Evolutionary conservation across 2,888 invertebrate species (phyloP), one percentile per base, ranked within the genome.

Genomic region (Lydus trimaculatus): DNA sequence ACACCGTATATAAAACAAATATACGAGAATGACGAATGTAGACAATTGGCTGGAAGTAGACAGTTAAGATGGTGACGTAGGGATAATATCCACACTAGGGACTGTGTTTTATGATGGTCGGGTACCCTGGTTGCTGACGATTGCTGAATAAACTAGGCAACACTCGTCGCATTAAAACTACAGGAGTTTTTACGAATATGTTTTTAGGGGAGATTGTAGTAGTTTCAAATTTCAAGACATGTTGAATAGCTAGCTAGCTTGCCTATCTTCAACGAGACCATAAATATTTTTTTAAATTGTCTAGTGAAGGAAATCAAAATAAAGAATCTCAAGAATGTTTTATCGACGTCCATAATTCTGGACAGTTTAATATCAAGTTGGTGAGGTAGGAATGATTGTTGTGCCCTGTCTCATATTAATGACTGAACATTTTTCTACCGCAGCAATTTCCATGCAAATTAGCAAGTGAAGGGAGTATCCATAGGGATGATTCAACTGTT

Each of bases 71-170:
- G 76, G 74, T 76, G 76, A 76, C 79, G 76, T 72, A 73, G 71
- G 78, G 77, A 78, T 80, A 79, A 79, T 79, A 80, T 78, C 75
- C 75, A 67, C 76, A 72, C 75, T 72, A 65, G 68, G 78, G 76
- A 76, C 78, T 77, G 79, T 79, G 79, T 81, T 81, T 81, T 81
- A 81, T 81, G 80, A 73, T 73, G 70, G 73, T 70, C 73, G 76
- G 75, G 23, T 20, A 77, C 75, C 74, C 73, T 66, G 75, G 73
- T 75, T 79, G 80, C 79, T 80, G 80, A 81, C 81, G 80, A 81
- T 79, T 75, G 80, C 80, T 76, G 78, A 79, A 82, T 80, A 81
- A 80, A 79, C 79, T 79, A 80, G 79, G 80, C 80, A 81, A 79
- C 80, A 78, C 76, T 75, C 77, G 75, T 77, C 70, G 76, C 79